Percentiles rank a stretch among this genome's conserved stretches.
Evolutionary conservation across 2,113 vertebrate genomes (phyloP).

Genomic region (Neomonachus schauinslandi): DNA sequence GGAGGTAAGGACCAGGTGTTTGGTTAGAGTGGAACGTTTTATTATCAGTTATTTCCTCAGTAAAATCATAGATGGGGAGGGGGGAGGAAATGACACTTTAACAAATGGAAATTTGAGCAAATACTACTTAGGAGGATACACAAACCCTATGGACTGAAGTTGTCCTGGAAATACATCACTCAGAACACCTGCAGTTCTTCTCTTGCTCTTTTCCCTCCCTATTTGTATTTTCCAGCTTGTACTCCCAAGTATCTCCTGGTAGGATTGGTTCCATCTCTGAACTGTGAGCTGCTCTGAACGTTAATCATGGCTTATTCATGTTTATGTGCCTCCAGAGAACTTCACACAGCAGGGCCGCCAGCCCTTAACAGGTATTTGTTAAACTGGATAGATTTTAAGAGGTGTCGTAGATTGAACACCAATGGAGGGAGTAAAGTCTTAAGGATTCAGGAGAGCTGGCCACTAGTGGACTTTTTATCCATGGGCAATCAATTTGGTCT

Average conservation of each 20-base stretch:
- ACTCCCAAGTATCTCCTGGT: not conserved
- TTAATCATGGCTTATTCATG: not conserved
- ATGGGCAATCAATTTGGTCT: not conserved
- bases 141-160: not conserved
- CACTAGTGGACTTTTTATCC: not conserved
- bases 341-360: not conserved
- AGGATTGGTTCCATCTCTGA: not conserved
- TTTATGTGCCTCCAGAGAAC: not conserved
- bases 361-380: not conserved
- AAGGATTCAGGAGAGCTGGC: not conserved
- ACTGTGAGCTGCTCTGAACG: not conserved
- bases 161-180: not conserved
- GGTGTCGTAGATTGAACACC: not conserved
- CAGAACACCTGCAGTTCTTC: not conserved
- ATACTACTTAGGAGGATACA: not conserved
- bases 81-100: conserved; percentile 65
- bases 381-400: conserved; percentile 1
- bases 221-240: not conserved
- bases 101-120: conserved; percentile 69
- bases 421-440: not conserved
- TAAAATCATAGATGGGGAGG: conserved; percentile 25
- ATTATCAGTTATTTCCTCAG: conserved; percentile 61
- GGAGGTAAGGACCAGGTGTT: conserved; percentile 63
- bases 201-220: not conserved
- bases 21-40: conserved; percentile 44